Conservation (phyloP, 1,140 invertebrate genomes). For the Ylistrum balloti region DNA sequence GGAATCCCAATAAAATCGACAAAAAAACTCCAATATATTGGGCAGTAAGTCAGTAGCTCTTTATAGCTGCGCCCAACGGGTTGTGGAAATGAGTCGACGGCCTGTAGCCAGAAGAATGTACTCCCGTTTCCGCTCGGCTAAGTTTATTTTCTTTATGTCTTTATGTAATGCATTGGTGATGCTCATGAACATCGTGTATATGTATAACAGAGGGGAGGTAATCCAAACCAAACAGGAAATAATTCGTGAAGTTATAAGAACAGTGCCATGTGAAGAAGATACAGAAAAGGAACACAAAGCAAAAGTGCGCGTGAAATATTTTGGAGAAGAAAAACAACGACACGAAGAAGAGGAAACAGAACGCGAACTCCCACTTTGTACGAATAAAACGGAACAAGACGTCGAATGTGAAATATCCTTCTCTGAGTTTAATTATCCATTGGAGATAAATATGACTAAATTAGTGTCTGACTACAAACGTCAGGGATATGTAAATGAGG, state of each 20-base stretch:
- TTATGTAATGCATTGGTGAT: background rate
- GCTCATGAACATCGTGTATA: background rate
- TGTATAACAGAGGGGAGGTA: conserved; percentile 2
- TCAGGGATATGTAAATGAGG: background rate
- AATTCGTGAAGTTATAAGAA: conserved; percentile 1
- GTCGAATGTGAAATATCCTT: background rate
- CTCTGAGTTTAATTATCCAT: background rate
- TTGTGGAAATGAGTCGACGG: background rate
- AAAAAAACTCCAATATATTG: background rate
- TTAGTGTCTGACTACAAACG: background rate
- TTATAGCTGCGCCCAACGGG: background rate
- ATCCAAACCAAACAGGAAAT: background rate
- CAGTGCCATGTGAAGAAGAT: background rate
- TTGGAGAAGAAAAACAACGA: background rate
- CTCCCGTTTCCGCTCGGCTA: conserved; percentile 13
- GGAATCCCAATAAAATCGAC: background rate
- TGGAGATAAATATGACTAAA: background rate
- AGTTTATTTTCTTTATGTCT: background rate
- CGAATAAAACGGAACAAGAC: background rate
- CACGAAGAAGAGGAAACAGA: background rate
- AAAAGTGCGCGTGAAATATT: background rate
- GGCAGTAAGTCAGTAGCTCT: conserved; percentile 12
- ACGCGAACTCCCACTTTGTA: background rate
- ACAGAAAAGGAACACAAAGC: background rate
- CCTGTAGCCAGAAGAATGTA: background rate